These are phyloP conservation scores for Engystomops pustulosus DNA, from an alignment of 2,113 vertebrate species.

Conservation along the genomic window DNA sequence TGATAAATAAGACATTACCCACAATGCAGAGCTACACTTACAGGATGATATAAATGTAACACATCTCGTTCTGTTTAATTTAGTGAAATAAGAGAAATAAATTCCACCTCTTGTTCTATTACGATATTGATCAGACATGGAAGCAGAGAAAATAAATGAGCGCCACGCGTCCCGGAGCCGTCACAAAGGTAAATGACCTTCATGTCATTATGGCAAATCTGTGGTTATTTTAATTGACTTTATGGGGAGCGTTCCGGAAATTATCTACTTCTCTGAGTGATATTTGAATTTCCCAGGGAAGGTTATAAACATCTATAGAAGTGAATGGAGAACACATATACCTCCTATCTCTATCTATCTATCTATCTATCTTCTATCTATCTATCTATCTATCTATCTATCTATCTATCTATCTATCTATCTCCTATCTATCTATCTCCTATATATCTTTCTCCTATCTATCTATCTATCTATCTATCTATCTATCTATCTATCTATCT, in stretches of 20 bases:
- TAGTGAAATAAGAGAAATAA: conserved; percentile 16
- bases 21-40: background rate
- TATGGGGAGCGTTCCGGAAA: conserved; percentile 1
- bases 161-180: background rate
- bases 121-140: conserved; percentile 15
- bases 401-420: background rate
- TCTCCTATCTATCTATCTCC: background rate
- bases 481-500: background rate
- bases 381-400: background rate
- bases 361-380: background rate
- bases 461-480: background rate
- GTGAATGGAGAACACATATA: too few relatives aligned
- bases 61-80: background rate
- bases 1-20: background rate
- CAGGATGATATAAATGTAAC: background rate
- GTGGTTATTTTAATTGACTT: conserved; percentile 40
- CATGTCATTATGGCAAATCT: background rate
- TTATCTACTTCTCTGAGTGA: background rate
- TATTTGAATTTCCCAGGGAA: background rate
- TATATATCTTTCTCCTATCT: too few relatives aligned
- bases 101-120: conserved; percentile 1
- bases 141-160: conserved; percentile 22
- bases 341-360: background rate
- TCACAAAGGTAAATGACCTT: conserved; percentile 24
- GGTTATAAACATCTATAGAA: too few relatives aligned